Evolutionary conservation across 2,888 invertebrate species (phyloP).

Genomic region (Pammene aurita): DNA sequence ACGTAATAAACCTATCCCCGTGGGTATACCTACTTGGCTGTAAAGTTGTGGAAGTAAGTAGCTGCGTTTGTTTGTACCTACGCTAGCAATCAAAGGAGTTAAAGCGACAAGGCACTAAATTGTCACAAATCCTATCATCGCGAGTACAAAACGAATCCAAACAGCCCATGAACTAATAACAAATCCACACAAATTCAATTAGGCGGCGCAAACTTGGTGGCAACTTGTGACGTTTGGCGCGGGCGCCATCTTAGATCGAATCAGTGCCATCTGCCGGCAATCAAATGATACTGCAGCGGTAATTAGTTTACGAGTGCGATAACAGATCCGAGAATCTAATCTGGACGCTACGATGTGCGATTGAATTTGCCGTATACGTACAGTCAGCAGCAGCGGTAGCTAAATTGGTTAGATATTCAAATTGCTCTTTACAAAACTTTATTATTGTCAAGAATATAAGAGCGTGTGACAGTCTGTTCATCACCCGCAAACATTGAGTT

Average conservation of each 20-base stretch:
- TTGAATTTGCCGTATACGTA: background rate
- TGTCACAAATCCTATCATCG: slow-evolving; percentile 47
- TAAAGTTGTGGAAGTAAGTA: background rate
- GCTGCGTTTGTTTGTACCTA: background rate
- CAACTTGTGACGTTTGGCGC: slow-evolving; percentile 55
- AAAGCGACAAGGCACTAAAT: slow-evolving; percentile 17
- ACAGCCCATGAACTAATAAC: slow-evolving; percentile 52
- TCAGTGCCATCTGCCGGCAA: slow-evolving; percentile 77
- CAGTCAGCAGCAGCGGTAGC: too few relatives aligned
- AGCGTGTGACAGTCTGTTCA: too few relatives aligned
- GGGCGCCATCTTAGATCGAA: slow-evolving; percentile 64
- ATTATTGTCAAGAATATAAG: too few relatives aligned
- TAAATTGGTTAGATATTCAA: too few relatives aligned
- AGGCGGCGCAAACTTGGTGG: slow-evolving; percentile 68
- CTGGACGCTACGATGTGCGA: slow-evolving; percentile 7
- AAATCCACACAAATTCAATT: slow-evolving; percentile 76
- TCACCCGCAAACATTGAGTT: too few relatives aligned
- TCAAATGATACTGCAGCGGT: slow-evolving; percentile 76
- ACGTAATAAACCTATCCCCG: too few relatives aligned
- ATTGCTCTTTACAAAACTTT: too few relatives aligned
- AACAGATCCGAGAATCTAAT: slow-evolving; percentile 44
- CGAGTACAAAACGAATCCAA: slow-evolving; percentile 60
- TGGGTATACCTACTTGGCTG: background rate
- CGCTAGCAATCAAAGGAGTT: slow-evolving; percentile 14
- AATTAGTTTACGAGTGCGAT: slow-evolving; percentile 71